Base-by-base conservation (phyloP, 2,888 invertebrate species). In the Melieria crassipennis region DNA sequence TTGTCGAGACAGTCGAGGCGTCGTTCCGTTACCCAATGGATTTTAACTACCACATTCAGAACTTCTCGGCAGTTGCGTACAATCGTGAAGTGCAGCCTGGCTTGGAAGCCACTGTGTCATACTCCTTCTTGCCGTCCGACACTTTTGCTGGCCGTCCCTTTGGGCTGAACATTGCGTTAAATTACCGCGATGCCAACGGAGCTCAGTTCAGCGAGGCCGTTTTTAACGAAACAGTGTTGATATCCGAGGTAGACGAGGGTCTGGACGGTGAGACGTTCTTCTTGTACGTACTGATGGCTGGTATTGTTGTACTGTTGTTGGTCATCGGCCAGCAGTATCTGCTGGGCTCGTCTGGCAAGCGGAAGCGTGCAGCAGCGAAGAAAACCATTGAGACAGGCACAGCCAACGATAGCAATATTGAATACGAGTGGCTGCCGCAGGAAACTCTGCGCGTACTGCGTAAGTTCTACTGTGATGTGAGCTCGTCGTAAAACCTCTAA, bases 11-110 rank as follows among this genome's bases (percentile, higher is more conserved):
- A 6, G 90, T 99, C 84, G 99, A 99, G 82, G 98, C 98, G 0
- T 98, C 99, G 0, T 98, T 99, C 92, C 93, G 98, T 79, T 99
- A 99, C 85, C 98, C 99, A 7, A 95, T 98, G 94, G 99, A 99
- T 88, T 99, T 96, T 88, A 96, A 93, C 78, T 99, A 96, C 88
- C 95, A 95, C 88, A 97, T 99, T 78, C 98, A 99, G 88, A 99
- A 99, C 88, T 99, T 99, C 88, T 96, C 98, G 0, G 93, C 95
- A 0, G 90, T 96, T 80, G 91, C 92, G 1, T 97, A 94, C 88
- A 94, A 95, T 83, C 92, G 93, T 79, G 90, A 94, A 78, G 96
- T 99, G 1, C 93, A 95, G 79, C 94, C 98, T 0, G 91, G 92
- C 69, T 93, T 96, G 78, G 97, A 99, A 87, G 97, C 97, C 3